Evolutionary conservation across 2,888 invertebrate genomes (phyloP), one percentile per base, ranked within the genome.

Genomic region (Conchocele bisecta): DNA sequence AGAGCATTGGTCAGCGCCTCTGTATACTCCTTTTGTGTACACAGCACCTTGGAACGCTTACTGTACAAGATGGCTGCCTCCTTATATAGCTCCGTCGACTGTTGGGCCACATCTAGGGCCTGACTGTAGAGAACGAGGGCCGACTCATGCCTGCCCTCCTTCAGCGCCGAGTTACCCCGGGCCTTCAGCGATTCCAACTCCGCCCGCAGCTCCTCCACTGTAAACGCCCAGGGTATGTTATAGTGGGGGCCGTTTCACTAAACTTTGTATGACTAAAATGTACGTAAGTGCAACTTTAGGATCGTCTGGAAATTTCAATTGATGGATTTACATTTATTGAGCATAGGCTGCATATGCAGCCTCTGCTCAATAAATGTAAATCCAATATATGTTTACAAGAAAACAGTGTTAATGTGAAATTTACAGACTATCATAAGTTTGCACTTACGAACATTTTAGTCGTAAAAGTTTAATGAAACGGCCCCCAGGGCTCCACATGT

Each of bases 21-120:
- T 1, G 20, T 46, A 29, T 69, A 59, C 9, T 71, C 58, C 1
- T 60, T 51, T 37, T 74, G 42, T n/a, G 60, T 61, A 46, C 24
- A 61, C 41, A 69, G 67, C 3, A 79, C 81, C 15, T 69, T 68
- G 7, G 84, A 80, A n/a, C 78, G 63, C 57, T 81, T 81, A 56
- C 79, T 82, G 37, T 81, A 74, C 39, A 84, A 67, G 13, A 74
- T 60, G 26, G 80, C 80, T 4, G 76, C 72, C 42, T 84, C 81
- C 29, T 76, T 74, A 33, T 67, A 69, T 13, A 79, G 60, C 9
- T 65, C 57, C 28, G 63, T 39, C 6, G 70, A 71, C 17, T 60
- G 60, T 37, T 66, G 63, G 15, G 76, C 64, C 17, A 78, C 50
- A 9, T 56, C 26, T 22, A 83, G 42, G 11, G 79, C 84, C 13